Conservation (phyloP, 2,797 vertebrate species). For the Rhinophrynus dorsalis region DNA sequence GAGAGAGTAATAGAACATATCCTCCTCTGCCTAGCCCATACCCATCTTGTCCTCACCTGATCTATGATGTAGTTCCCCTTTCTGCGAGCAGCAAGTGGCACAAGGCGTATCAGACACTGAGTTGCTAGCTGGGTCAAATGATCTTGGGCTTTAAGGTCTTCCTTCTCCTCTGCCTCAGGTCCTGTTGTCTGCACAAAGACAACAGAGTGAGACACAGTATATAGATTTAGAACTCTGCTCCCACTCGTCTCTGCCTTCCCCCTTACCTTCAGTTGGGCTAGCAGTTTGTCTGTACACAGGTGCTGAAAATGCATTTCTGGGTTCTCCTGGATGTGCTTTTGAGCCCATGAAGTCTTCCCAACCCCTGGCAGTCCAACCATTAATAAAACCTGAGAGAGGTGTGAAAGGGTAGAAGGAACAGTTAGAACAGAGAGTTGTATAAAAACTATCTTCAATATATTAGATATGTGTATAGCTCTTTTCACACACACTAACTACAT, state of each 20-base stretch:
- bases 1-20: too few relatives aligned
- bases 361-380: slow-evolving; percentile 88
- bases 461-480: too few relatives aligned
- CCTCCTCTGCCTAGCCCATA: too few relatives aligned
- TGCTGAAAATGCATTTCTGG: slow-evolving; percentile 78
- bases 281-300: slow-evolving; percentile 72
- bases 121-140: slow-evolving; percentile 79
- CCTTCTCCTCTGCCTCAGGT: slow-evolving; percentile 53
- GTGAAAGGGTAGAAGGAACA: too few relatives aligned
- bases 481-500: too few relatives aligned
- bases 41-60: too few relatives aligned
- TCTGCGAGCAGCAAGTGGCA: slow-evolving; percentile 77
- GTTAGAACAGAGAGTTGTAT: too few relatives aligned
- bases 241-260: neutral
- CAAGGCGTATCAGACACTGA: slow-evolving; percentile 83
- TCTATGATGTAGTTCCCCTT: slow-evolving; percentile 88
- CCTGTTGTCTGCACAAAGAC: slow-evolving; percentile 58
- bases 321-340: slow-evolving; percentile 72
- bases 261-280: slow-evolving; percentile 28
- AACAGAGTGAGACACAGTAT: neutral
- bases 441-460: too few relatives aligned
- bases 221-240: neutral
- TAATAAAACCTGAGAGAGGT: slow-evolving; percentile 75
- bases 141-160: slow-evolving; percentile 67
- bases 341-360: slow-evolving; percentile 87